Conservation (phyloP, 2,113 vertebrate genomes). For the Chloropsis cyanopogon region DNA sequence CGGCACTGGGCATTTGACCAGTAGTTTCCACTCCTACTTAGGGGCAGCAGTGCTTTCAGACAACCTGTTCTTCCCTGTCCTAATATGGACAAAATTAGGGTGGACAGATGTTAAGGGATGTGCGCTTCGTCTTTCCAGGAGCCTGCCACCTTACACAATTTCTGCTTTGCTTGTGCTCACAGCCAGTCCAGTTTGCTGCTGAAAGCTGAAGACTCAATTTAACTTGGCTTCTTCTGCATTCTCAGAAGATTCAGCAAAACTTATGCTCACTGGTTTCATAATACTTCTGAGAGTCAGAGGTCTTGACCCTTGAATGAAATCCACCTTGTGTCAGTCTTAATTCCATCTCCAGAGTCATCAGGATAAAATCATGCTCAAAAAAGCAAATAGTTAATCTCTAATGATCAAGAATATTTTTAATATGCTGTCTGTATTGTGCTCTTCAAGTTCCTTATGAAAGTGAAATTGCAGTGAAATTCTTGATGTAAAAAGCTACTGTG, state of each 20-base stretch:
- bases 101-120: neutral
- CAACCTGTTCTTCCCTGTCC: slow-evolving; percentile 22
- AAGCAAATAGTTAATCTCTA: neutral
- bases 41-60: slow-evolving; percentile 19
- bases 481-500: neutral
- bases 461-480: neutral
- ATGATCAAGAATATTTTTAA: neutral
- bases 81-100: slow-evolving; percentile 23
- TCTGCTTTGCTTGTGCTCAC: neutral
- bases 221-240: neutral
- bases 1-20: slow-evolving; percentile 50
- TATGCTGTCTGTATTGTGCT: neutral
- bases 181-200: neutral
- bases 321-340: neutral
- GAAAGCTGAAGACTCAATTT: neutral
- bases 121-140: neutral
- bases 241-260: neutral
- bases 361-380: neutral
- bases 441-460: neutral
- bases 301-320: neutral
- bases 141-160: neutral
- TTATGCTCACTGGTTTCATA: neutral
- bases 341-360: neutral
- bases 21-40: slow-evolving; percentile 45
- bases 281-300: neutral